Evolutionary conservation across 37 sponge, comb jelly and placozoan genomes (phyloP), one percentile per base, ranked within the genome.

Genomic region (Diacarnus erythraeanus): DNA sequence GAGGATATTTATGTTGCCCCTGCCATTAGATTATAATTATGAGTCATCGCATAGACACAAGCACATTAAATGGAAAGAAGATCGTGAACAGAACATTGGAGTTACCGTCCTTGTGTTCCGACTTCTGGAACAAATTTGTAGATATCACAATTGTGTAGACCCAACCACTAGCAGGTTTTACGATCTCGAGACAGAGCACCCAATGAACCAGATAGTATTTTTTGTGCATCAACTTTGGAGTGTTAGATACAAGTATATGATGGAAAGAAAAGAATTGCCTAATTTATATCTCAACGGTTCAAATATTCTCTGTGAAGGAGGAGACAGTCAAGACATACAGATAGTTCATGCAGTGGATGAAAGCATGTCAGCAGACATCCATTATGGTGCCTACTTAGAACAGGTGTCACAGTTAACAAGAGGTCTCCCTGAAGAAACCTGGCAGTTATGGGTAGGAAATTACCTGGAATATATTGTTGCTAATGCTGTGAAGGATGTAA

Each of bases 381-480:
- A 83, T 5, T 38, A 65, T n/a, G 60, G 57, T 20, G 74, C 43
- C 33, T 83, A 79, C 69, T 36, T 74, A 22, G 57, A 73, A n/a
- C 20, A 3, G 21, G 84, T 94, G 66, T 64, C 61, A 0, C 31
- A 31, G 25, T 43, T 77, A 22, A 72, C 83, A 10, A 29, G 25
- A 8, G 56, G 83, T 42, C 42, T 94, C 15, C 95, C 95, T 12
- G 42, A n/a, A 9, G 85, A 84, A 54, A 90, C 95, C 5, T 85
- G 88, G 87, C 85, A 87, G 31, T 27, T 94, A 43, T 94, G 95
- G 95, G 23, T 81, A 25, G 95, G 95, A 4, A 94, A 94, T 71
- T 94, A 84, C 35, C 72, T 94, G 4, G 95, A 94, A 70, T 89
- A 79, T 56, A 15, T 94, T 6, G 83, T 66, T 29, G 72, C 80